phyloP scores from a whole-genome alignment of 53 echinoderm and acorn worm species.

The Stichopus horrens region DNA sequence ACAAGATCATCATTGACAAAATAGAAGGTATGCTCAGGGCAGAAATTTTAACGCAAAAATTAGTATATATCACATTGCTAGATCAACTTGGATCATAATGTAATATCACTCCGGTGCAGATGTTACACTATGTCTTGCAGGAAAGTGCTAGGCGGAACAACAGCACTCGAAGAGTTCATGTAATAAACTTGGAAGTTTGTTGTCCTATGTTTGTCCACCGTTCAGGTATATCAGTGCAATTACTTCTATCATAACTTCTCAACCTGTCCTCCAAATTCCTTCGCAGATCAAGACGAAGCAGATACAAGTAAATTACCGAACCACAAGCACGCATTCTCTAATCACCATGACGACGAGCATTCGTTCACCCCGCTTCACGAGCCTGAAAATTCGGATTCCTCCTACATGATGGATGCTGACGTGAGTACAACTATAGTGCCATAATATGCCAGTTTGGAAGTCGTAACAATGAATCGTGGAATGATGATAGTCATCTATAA shows the following conservation, averaged over 20 bases:
- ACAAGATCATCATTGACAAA: slow-evolving; percentile 39
- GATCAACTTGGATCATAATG: too few relatives aligned
- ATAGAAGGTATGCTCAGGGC: not conserved
- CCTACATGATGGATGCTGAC: slow-evolving; percentile 37
- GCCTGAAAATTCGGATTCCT: slow-evolving; percentile 40
- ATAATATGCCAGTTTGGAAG: too few relatives aligned
- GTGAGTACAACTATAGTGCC: not conserved
- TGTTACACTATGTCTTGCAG: too few relatives aligned
- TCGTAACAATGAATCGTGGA: too few relatives aligned
- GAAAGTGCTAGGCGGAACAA: too few relatives aligned
- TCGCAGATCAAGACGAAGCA: not conserved
- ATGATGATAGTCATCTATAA: too few relatives aligned
- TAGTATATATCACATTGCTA: too few relatives aligned
- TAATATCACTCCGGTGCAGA: too few relatives aligned
- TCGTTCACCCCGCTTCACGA: slow-evolving; percentile 28
- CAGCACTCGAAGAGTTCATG: too few relatives aligned
- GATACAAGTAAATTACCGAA: slow-evolving; percentile 19
- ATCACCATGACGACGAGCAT: slow-evolving; percentile 21
- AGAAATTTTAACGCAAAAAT: too few relatives aligned
- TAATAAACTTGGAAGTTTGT: too few relatives aligned
- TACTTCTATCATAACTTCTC: not conserved
- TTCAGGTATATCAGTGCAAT: not conserved
- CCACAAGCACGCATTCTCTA: slow-evolving; percentile 26
- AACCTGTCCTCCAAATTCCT: not conserved
- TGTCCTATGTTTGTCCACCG: too few relatives aligned